Evolutionary conservation across 2,113 vertebrate genomes (phyloP).

Genomic region (Ceyx margarethae): DNA sequence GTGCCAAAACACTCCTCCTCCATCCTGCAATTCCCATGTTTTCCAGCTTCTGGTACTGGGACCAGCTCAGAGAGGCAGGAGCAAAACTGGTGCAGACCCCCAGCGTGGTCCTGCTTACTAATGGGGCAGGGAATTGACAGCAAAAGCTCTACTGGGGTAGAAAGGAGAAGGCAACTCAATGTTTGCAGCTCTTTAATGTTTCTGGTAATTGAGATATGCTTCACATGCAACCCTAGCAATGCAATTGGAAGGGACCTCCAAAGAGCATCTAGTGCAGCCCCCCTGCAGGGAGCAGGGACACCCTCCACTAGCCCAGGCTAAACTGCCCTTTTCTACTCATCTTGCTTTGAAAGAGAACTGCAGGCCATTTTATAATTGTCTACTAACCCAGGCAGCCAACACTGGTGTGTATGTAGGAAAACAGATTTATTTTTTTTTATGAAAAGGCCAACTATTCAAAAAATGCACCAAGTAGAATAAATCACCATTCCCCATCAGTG

Average conservation of each 20-base stretch:
- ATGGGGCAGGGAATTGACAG: background rate
- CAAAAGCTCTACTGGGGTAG: background rate
- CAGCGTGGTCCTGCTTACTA: accelerated
- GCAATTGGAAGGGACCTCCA: too few relatives aligned
- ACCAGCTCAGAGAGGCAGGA: background rate
- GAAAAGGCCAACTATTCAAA: background rate
- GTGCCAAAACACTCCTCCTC: background rate
- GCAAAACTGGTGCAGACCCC: background rate
- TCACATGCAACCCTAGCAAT: background rate
- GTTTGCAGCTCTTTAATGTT: background rate
- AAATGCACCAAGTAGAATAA: conserved; percentile 6
- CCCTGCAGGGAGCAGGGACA: too few relatives aligned
- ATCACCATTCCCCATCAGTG: background rate
- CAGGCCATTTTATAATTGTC: conserved; percentile 41
- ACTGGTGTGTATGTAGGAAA: background rate
- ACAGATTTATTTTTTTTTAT: background rate
- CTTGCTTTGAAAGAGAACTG: conserved; percentile 15
- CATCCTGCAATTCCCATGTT: background rate
- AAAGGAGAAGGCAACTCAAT: background rate
- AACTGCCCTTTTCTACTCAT: background rate
- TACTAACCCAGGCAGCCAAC: background rate
- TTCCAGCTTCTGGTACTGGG: background rate
- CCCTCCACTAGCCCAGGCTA: too few relatives aligned
- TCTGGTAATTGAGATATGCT: background rate
- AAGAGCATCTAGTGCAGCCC: too few relatives aligned